Base-by-base conservation (phyloP, 2,888 invertebrate genomes). In the Melanargia galathea region DNA sequence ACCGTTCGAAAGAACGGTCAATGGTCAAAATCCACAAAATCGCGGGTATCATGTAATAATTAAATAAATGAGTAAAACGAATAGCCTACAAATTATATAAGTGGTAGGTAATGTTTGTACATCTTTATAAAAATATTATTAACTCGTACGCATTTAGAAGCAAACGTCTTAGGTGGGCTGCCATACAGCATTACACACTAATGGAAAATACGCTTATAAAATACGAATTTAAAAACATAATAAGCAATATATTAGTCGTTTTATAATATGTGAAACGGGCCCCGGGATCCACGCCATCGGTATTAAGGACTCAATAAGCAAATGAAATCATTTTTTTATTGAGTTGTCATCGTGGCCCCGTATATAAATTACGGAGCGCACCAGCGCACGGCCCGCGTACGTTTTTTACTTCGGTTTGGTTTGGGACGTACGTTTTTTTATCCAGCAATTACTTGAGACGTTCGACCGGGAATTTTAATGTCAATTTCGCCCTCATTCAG, bases 261-360 rank as follows among this genome's bases (percentile, higher is more conserved):
- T 58, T 58, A 83, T 84, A 85, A 82, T 82, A 86, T 80, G 82
- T 84, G 82, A 80, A 85, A 68, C 71, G 80, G 83, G 78, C 81
- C n/a, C 78, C 35, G 35, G 48, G 22, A 33, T 58, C 48, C 58
- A 35, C 77, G 77, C 58, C 58, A 87, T 88, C 85, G 78, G 83
- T 81, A 90, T 89, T 89, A 90, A 91, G 90, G 90, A 84, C 87
- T 90, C 86, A 90, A 90, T 90, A 91, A 91, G 90, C 89, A 91
- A 90, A 90, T 89, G 86, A 90, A 90, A 90, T 87, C 90, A 90
- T 90, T 91, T 91, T 90, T 88, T 91, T 91, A 91, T 90, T 90
- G 90, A 89, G 88, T 77, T 86, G 84, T 90, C 90, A 90, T 90
- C 83, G 83, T 78, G 77, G 82, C 77, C 77, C 75, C 73, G n/a